phyloP scores from a whole-genome alignment of 2,888 invertebrate genomes.

The Eilema sororculum region DNA sequence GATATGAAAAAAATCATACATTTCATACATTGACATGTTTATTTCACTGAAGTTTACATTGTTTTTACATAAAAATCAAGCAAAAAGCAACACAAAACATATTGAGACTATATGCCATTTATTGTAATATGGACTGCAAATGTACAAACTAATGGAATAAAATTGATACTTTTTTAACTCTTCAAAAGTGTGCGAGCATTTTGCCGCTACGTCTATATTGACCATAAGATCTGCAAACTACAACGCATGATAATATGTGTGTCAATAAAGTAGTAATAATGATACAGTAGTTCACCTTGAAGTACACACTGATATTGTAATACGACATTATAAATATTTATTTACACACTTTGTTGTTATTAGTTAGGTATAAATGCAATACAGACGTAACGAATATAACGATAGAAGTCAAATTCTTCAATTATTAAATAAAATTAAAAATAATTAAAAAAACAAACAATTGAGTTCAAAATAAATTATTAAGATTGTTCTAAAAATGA shows the following conservation, averaged over 20 bases:
- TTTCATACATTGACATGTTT: too few relatives aligned
- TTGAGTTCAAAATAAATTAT: neutral
- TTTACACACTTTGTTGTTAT: neutral
- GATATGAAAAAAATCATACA: too few relatives aligned
- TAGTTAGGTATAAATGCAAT: neutral
- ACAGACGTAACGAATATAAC: neutral
- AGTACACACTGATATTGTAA: neutral
- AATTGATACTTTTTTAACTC: too few relatives aligned
- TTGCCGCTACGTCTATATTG: too few relatives aligned
- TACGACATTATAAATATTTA: neutral
- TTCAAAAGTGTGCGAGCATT: too few relatives aligned
- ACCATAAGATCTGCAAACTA: neutral
- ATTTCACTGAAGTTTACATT: too few relatives aligned
- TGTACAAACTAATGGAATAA: too few relatives aligned
- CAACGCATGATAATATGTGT: slow-evolving; percentile 2
- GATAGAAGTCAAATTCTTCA: neutral
- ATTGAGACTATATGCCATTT: too few relatives aligned
- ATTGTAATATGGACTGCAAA: too few relatives aligned
- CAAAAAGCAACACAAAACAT: too few relatives aligned
- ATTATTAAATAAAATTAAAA: neutral
- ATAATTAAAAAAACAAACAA: neutral
- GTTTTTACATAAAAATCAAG: too few relatives aligned
- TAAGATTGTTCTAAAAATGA: too few relatives aligned
- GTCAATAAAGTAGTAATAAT: slow-evolving; percentile 8
- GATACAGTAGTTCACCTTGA: slow-evolving; percentile 6